Conservation (phyloP, 2,797 vertebrate genomes). For the Podarcis siculus region DNA sequence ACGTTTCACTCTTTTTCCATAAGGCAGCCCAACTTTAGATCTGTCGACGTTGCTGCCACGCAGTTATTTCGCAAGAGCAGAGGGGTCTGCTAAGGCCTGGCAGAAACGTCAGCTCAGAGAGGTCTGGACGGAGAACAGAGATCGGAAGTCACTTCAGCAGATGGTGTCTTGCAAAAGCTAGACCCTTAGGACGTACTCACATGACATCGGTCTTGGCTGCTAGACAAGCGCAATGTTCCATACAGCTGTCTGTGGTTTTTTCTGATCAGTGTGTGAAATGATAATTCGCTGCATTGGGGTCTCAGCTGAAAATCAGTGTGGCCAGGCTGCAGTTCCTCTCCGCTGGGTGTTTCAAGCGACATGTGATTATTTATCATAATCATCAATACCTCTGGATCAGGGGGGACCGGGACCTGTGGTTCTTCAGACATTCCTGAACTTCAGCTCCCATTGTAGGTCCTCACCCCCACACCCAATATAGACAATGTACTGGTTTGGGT, state of each 20-base stretch:
- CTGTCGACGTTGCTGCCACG: not conserved
- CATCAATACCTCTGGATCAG: not conserved
- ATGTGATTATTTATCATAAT: not conserved
- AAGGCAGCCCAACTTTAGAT: not conserved
- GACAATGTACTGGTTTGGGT: not conserved
- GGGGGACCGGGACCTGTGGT: no score
- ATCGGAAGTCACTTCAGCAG: conserved; percentile 1
- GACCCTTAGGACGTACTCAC: not conserved
- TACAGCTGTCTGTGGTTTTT: not conserved
- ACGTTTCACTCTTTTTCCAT: not conserved
- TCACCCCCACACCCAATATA: no score
- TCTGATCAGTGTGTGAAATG: not conserved
- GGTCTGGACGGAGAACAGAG: not conserved
- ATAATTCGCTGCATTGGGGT: not conserved
- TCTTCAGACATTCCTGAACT: not conserved
- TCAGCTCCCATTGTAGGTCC: not conserved
- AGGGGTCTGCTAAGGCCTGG: not conserved
- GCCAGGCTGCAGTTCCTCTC: not conserved
- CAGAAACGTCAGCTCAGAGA: not conserved
- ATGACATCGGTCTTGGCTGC: conserved; percentile 4
- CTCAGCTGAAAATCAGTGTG: not conserved
- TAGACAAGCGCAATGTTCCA: not conserved
- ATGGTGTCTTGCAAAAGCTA: not conserved
- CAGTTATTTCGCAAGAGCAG: not conserved
- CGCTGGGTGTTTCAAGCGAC: not conserved